phyloP scores from a whole-genome alignment of 2,888 invertebrate genomes.

The Cerastis rubricosa region DNA sequence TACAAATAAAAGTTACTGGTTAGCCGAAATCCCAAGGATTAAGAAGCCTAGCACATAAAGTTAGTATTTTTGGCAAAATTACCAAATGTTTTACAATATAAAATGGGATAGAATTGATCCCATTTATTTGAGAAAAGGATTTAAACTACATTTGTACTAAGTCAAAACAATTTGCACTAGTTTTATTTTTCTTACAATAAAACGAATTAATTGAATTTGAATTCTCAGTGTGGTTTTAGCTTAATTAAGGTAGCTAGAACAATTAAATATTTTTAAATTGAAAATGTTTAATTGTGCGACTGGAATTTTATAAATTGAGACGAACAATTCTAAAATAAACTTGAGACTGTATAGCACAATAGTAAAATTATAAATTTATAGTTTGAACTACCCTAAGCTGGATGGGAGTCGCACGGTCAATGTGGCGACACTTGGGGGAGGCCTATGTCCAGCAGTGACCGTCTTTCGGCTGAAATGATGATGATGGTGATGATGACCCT shows the following conservation, averaged over 20 bases:
- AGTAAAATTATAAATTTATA: background rate
- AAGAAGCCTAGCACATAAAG: background rate
- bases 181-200: slow-evolving; percentile 19
- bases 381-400: background rate
- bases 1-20: slow-evolving; percentile 3
- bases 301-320: background rate
- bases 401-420: too few relatives aligned
- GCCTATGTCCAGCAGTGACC: too few relatives aligned
- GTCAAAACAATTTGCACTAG: background rate
- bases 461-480: too few relatives aligned
- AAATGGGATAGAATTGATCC: background rate
- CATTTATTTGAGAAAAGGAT: slow-evolving; percentile 12
- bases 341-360: background rate
- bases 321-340: background rate
- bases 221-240: background rate
- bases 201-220: background rate
- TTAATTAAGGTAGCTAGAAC: background rate
- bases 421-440: too few relatives aligned
- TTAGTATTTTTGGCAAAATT: background rate
- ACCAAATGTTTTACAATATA: background rate
- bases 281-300: background rate
- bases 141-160: background rate
- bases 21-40: slow-evolving; percentile 11
- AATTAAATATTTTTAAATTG: slow-evolving; percentile 1
- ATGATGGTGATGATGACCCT: too few relatives aligned